These are phyloP conservation scores for Phylloscopus collybita DNA, from an alignment of 2,797 vertebrate genomes.

Conservation along the genomic window DNA sequence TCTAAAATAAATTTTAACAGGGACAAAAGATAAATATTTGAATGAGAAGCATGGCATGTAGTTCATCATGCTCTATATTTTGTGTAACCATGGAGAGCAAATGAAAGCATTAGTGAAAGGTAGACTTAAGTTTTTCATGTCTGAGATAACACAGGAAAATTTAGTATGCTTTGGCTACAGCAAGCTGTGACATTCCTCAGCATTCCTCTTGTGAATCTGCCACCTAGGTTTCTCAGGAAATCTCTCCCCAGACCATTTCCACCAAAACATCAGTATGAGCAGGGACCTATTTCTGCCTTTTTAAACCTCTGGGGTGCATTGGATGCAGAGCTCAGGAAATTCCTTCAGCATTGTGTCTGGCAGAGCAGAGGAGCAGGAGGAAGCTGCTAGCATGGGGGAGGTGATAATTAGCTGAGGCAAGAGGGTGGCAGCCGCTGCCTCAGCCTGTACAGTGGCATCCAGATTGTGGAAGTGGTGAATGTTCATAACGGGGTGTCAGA, in stretches of 20 bases:
- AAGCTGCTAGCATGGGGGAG: accelerated
- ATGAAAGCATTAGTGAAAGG: neutral
- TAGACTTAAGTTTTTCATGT: neutral
- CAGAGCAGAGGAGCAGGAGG: neutral
- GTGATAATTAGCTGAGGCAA: neutral
- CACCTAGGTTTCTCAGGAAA: neutral
- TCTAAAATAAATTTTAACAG: neutral
- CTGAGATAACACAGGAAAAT: neutral
- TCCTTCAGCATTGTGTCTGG: neutral
- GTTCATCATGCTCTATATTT: neutral
- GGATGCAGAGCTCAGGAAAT: neutral
- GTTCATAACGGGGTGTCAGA: accelerated
- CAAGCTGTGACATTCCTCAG: neutral
- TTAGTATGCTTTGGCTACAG: neutral
- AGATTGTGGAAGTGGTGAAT: neutral
- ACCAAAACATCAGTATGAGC: neutral
- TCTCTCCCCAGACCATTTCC: neutral
- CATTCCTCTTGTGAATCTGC: neutral
- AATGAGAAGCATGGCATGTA: neutral
- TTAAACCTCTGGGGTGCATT: neutral
- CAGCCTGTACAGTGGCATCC: neutral
- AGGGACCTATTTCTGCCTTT: neutral
- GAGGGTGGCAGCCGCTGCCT: neutral
- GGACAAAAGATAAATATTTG: neutral
- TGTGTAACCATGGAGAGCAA: neutral